Evolutionary conservation across 1,140 invertebrate species (phyloP).

Genomic region (Hestina assimilis): DNA sequence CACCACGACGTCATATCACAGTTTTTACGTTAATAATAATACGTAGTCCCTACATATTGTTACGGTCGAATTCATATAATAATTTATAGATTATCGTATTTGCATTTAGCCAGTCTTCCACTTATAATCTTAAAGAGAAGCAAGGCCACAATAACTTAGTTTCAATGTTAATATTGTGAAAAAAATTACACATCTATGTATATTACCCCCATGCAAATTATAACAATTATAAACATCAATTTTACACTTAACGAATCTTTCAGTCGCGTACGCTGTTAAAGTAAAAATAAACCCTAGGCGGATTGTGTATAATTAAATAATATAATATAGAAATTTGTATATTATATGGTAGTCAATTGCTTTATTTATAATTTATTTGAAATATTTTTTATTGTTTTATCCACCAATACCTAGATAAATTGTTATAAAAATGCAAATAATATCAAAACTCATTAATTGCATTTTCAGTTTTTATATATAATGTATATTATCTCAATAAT

Average conservation of each 20-base stretch:
- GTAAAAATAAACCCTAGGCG: not conserved
- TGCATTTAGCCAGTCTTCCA: slow-evolving; percentile 11
- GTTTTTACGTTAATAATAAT: not conserved
- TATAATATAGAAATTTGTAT: too few species aligned
- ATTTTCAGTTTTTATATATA: not conserved
- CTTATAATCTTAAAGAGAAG: slow-evolving; percentile 9
- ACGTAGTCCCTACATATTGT: not conserved
- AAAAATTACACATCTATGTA: not conserved
- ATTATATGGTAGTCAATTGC: too few species aligned
- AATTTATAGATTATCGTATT: slow-evolving; percentile 5
- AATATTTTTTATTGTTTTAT: not conserved
- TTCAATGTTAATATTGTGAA: slow-evolving; percentile 3
- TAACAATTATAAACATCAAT: not conserved
- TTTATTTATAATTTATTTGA: too few species aligned
- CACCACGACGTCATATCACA: slow-evolving; percentile 5
- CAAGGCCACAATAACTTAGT: slow-evolving; percentile 13
- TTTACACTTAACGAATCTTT: not conserved
- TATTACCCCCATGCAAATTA: slow-evolving; percentile 1
- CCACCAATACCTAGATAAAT: not conserved
- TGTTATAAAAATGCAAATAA: slow-evolving; percentile 4
- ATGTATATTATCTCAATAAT: not conserved
- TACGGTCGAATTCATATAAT: not conserved
- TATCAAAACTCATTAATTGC: not conserved
- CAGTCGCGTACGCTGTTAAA: not conserved
- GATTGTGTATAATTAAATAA: too few species aligned